Evolutionary conservation across 92 coral and sea anemone species (phyloP).

Genomic region (Siderastrea siderea): DNA sequence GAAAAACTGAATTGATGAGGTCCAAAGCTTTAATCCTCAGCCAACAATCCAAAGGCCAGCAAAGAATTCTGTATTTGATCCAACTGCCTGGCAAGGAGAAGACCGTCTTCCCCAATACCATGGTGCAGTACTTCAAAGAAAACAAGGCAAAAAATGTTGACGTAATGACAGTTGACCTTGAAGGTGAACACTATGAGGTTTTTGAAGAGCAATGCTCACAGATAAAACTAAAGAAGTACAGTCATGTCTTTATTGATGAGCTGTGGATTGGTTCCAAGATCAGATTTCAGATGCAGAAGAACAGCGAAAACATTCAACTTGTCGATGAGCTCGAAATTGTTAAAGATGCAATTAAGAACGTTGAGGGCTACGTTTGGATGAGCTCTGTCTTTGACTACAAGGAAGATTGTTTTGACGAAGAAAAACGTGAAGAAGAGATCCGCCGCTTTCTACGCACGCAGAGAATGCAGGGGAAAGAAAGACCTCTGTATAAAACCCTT

Average conservation of each 20-base stretch:
- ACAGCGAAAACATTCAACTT: background rate
- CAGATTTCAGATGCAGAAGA: conserved; percentile 6
- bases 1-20: conserved; percentile 68
- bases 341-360: conserved; percentile 16
- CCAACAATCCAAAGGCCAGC: background rate
- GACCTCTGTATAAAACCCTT: conserved; percentile 2
- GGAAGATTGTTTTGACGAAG: conserved; percentile 1
- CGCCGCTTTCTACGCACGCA: background rate
- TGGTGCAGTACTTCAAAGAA: conserved; percentile 36
- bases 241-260: conserved; percentile 64
- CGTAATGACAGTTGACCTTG: conserved; percentile 22
- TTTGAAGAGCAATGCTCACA: conserved; percentile 9
- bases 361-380: conserved; percentile 69
- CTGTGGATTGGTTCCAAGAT: conserved; percentile 62
- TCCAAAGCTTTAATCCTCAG: conserved; percentile 41
- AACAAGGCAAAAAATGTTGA: conserved; percentile 19
- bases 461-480: conserved; percentile 5
- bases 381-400: conserved; percentile 62
- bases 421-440: conserved; percentile 21
- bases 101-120: conserved; percentile 29
- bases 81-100: conserved; percentile 26
- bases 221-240: conserved; percentile 23
- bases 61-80: conserved; percentile 41
- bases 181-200: conserved; percentile 30
- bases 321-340: conserved; percentile 26